Conservation (phyloP, 2,888 invertebrate species). For the Drosophila hamatofila region DNA sequence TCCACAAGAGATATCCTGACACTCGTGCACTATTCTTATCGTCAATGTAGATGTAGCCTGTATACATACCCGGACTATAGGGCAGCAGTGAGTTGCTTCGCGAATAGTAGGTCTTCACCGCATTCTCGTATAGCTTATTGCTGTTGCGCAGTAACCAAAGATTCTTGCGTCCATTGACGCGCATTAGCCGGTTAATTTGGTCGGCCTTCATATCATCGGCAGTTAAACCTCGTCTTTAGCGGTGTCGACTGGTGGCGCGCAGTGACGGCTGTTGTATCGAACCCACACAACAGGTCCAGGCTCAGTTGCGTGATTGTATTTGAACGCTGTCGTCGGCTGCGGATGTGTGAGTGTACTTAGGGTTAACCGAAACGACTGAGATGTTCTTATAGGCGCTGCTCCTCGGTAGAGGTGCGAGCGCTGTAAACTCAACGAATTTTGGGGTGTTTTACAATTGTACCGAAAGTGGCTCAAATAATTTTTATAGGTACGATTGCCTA, state of each 20-base stretch:
- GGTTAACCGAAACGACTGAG: slow-evolving; percentile 2
- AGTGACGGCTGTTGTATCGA: not conserved
- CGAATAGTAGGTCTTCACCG: slow-evolving; percentile 47
- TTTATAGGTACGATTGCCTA: slow-evolving; percentile 9
- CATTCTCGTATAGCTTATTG: slow-evolving; percentile 58
- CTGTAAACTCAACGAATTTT: slow-evolving; percentile 22
- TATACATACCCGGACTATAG: slow-evolving; percentile 40
- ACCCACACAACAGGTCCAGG: not conserved
- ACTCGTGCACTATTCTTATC: too few species aligned
- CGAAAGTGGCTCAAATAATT: slow-evolving; percentile 23
- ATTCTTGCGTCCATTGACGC: slow-evolving; percentile 49
- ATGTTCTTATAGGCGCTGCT: slow-evolving; percentile 10
- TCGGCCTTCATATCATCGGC: slow-evolving; percentile 60
- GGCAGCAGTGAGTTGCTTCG: slow-evolving; percentile 33
- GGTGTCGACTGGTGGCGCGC: not conserved
- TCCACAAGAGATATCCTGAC: too few species aligned
- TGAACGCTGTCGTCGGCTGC: not conserved
- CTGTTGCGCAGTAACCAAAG: slow-evolving; percentile 65
- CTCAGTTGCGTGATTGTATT: not conserved
- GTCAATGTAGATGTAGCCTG: too few species aligned
- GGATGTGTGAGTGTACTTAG: not conserved
- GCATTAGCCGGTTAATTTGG: slow-evolving; percentile 54
- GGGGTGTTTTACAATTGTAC: not conserved
- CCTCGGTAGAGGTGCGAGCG: slow-evolving; percentile 12
- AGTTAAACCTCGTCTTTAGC: slow-evolving; percentile 26